Percentiles rank a stretch among this genome's conserved stretches.
phyloP scores from a whole-genome alignment of 2,888 invertebrate genomes.

The Synergus laeviventris region DNA sequence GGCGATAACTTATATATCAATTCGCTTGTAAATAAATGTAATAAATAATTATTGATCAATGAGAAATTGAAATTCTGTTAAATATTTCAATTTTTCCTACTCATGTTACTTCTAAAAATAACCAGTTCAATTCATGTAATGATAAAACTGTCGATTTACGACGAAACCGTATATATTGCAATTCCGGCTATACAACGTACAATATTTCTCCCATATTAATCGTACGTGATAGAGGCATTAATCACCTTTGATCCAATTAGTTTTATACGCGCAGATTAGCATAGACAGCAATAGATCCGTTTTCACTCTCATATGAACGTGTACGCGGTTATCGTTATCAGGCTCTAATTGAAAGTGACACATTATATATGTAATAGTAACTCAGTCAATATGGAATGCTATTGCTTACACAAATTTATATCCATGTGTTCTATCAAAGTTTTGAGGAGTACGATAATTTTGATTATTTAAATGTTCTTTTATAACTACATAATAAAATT shows the following conservation, averaged over 20 bases:
- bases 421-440: not conserved
- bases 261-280: conserved; percentile 41
- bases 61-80: not conserved
- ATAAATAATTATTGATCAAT: too few relatives aligned
- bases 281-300: conserved; percentile 26
- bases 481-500: too few relatives aligned
- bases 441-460: too few relatives aligned
- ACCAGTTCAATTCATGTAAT: not conserved
- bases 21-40: not conserved
- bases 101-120: not conserved
- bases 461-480: too few relatives aligned
- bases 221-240: conserved; percentile 52
- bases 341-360: conserved; percentile 38
- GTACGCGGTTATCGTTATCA: conserved; percentile 35
- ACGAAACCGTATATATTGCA: conserved; percentile 6
- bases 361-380: conserved; percentile 24
- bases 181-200: conserved; percentile 24
- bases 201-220: conserved; percentile 34
- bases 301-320: conserved; percentile 26
- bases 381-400: conserved; percentile 28
- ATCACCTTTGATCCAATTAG: conserved; percentile 61
- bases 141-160: not conserved
- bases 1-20: not conserved
- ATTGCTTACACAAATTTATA: not conserved
- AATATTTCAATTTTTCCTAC: not conserved